Base-by-base conservation (phyloP, 2,113 vertebrate genomes). In the Melanocharis versteri region DNA sequence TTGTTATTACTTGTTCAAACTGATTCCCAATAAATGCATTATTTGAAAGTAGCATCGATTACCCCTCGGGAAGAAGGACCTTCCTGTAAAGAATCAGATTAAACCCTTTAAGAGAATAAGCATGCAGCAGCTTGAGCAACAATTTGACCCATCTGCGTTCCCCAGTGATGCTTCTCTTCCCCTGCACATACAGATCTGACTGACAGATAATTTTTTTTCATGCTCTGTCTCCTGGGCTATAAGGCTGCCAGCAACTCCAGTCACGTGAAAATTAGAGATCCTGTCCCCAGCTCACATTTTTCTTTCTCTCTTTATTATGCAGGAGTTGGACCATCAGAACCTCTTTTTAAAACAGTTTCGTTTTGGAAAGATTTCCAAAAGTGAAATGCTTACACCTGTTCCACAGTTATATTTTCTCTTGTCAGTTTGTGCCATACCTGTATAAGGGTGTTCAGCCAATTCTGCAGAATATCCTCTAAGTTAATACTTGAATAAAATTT, bases 91-190 rank as follows among this genome's bases (percentile, higher is more conserved):
- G 62, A 62, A 65, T 33, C 54, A 73, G 42, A 77, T 62, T 31
- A 93, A 92, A 61, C 15, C 15, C 31, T 77, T 73, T 50, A 77
- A 92, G 50, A 90, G 30, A 90, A 94, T 51, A 83, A 92, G 15
- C 21, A 24, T 78, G 45, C n/a, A 91, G 56, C 44, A 83, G 28
- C 86, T 90, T 42, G 44, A 89, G 47, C 28, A 83, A 18, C 42
- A 70, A 56, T 95, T 90, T 90, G 72, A 93, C 83, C 86, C 33
- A 77, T 81, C 54, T 90, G 64, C 51, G 64, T 83, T 89, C 35
- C 24, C 31, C 24, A 75, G 64, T 40, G 68, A 68, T 50, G n/a
- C 5, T 61, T 81, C 76, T 75, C 19, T 80, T 90, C 14, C 42
- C 26, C 24, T 58, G 30, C 11, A 51, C 51, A 60, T 40, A 73